Percentiles rank a stretch among this genome's conserved stretches.
phyloP scores from a whole-genome alignment of 2,888 invertebrate species.

The Ormyrus nitidulus region DNA sequence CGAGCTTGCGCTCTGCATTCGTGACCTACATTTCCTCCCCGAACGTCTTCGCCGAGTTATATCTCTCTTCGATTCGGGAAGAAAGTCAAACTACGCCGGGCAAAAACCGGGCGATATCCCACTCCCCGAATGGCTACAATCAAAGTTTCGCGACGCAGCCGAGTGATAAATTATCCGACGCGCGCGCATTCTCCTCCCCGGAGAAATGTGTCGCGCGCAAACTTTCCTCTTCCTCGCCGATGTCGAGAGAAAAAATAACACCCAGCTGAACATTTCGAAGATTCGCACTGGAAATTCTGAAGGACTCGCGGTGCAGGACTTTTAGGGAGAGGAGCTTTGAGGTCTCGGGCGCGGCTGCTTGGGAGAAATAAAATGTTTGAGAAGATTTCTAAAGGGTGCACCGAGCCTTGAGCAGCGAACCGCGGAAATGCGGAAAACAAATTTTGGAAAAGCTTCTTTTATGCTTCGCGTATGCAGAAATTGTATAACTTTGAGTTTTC shows the following conservation, averaged over 20 bases:
- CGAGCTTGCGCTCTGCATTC: constrained; percentile 14
- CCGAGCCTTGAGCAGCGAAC: no score
- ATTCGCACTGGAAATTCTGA: no score
- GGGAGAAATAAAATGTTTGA: background rate
- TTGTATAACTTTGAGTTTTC: no score
- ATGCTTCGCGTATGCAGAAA: background rate
- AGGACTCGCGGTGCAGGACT: no score
- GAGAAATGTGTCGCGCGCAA: background rate
- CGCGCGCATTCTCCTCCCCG: background rate
- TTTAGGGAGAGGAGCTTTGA: no score
- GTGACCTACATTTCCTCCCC: constrained; percentile 38
- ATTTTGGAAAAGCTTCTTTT: background rate
- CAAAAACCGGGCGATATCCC: background rate
- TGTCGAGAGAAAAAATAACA: background rate
- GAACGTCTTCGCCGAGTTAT: no score
- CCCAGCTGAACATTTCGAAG: no score
- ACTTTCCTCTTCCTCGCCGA: background rate
- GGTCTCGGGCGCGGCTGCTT: no score
- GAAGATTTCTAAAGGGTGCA: background rate
- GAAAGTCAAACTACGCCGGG: background rate
- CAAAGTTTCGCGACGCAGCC: constrained; percentile 31
- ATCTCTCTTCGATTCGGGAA: background rate
- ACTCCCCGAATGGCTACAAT: constrained; percentile 15
- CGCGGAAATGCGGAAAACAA: background rate
- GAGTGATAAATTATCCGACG: constrained; percentile 33